These are phyloP conservation scores for Ibidorhyncha struthersii DNA, from an alignment of 2,113 vertebrate species.

Conservation along the genomic window DNA sequence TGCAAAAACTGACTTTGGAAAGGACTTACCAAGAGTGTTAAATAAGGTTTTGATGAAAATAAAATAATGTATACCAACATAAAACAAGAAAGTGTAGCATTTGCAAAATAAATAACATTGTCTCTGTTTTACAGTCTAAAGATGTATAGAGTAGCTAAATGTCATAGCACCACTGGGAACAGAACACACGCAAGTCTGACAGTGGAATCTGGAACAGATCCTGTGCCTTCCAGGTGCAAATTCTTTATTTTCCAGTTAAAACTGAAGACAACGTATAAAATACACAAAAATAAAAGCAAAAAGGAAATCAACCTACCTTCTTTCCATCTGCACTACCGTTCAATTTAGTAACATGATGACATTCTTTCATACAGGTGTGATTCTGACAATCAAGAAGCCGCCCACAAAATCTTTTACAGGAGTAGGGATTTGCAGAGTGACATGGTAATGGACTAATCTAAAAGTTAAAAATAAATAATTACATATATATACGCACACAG, in stretches of 20 bases:
- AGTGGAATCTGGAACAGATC: neutral
- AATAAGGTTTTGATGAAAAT: neutral
- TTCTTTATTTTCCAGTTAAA: neutral
- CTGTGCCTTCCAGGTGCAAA: neutral
- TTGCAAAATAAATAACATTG: neutral
- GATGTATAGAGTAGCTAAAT: neutral
- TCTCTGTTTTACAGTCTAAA: neutral
- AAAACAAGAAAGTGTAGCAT: neutral
- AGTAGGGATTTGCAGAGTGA: conserved; percentile 79
- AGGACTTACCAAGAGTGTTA: neutral
- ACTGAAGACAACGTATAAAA: neutral
- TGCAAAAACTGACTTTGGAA: neutral
- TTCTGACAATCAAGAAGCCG: conserved; percentile 81
- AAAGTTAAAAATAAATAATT: conserved; percentile 11
- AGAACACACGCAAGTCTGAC: neutral
- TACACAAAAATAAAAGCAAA: neutral
- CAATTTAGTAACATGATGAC: conserved; percentile 75
- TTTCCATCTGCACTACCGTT: conserved; percentile 25
- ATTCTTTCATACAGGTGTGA: conserved; percentile 82
- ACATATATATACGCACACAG: neutral
- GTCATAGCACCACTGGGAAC: neutral
- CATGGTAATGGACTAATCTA: conserved; percentile 83
- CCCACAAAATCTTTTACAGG: conserved; percentile 83
- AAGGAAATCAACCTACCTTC: conserved; percentile 61
- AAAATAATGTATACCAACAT: neutral